phyloP scores from a whole-genome alignment of 2,113 vertebrate species.

The Nettapus auritus region DNA sequence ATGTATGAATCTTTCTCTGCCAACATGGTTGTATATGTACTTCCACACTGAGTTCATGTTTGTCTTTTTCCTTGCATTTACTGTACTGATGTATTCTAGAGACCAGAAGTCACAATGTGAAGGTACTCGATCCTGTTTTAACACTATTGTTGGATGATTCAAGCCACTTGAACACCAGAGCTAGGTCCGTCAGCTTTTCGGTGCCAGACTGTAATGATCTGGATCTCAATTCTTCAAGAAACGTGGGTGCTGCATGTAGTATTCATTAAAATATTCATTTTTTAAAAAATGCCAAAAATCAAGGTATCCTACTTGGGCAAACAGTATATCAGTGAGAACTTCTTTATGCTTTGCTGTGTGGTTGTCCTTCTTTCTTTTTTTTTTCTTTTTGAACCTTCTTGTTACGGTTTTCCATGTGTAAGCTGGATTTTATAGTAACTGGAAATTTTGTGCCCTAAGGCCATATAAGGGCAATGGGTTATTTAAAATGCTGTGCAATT shows the following conservation, averaged over 20 bases:
- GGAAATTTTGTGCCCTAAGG: not conserved
- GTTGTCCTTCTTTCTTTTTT: not conserved
- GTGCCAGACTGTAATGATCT: not conserved
- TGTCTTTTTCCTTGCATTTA: not conserved
- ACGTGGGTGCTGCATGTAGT: not conserved
- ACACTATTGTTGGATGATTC: not conserved
- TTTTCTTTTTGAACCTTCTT: not conserved
- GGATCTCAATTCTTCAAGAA: not conserved
- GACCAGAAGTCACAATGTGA: not conserved
- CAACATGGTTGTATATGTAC: not conserved
- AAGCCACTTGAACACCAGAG: not conserved
- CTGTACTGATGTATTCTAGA: not conserved
- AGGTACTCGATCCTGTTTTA: not conserved
- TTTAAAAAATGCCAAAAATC: not conserved
- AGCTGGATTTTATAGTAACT: not conserved
- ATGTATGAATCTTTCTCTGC: not conserved
- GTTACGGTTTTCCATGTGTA: not conserved
- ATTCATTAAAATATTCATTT: not conserved
- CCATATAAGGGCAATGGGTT: not conserved
- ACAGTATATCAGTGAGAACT: not conserved
- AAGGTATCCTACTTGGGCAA: not conserved
- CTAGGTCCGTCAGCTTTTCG: not conserved
- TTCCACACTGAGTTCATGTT: not conserved
- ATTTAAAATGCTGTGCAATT: conserved; percentile 26
- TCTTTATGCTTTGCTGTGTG: not conserved